Evolutionary conservation across 1,140 invertebrate species (phyloP), one percentile per base, ranked within the genome.

Genomic region (Charaxes varanes): DNA sequence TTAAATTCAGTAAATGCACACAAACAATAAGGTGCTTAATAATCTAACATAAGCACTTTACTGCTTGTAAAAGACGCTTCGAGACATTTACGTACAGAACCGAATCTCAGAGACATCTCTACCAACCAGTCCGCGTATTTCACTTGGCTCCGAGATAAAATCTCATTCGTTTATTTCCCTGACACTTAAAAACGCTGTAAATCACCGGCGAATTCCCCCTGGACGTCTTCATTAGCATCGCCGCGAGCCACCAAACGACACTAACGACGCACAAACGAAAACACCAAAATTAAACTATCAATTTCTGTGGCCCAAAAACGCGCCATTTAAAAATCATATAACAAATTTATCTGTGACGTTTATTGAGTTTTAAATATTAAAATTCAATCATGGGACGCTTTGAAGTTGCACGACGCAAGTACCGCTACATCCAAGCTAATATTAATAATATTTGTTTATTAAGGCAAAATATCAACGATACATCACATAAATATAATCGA

Each of bases 211-310:
- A 62, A 67, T 70, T 66, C 62, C 57, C 54, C 63, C 50, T 44
- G 53, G 70, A 81, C 46, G 63, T 76, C 66, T 79, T 76, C 74
- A 79, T 81, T 81, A 77, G 72, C 74, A 81, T 81, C 51, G 63
- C 72, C 59, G 33, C 17, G 34, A 62, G 67, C 66, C 42, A 56
- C 57, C 52, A 58, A 53, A 58, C 52, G 69, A 76, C 69, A 71
- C 71, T 74, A 77, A 79, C 70, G 77, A 79, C 62, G 56, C 52
- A 61, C 61, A 62, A 72, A 74, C 60, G 56, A 76, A 81, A 71
- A 78, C 71, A 76, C 76, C 65, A 45, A 66, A 77, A 78, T 72
- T 64, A 53, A 77, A 70, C 72, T 74, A 81, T 79, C 63, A 74
- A 81, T 81, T 76, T 71, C 49, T 54, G 54, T 67, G 69, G 62